Evolutionary conservation across 2,113 vertebrate genomes (phyloP).

Genomic region (Emydocephalus ijimae): DNA sequence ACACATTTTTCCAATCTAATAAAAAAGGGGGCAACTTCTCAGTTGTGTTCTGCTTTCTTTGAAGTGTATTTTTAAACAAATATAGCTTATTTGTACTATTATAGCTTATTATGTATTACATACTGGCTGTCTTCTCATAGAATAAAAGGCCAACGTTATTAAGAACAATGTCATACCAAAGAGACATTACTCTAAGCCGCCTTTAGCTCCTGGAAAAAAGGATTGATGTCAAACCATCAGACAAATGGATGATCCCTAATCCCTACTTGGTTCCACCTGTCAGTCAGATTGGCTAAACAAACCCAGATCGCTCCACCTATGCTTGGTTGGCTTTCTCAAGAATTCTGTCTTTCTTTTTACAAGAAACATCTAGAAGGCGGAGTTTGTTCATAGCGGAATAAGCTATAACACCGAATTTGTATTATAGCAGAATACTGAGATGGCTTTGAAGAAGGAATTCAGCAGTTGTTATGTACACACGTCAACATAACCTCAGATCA

Average conservation of each 20-base stretch:
- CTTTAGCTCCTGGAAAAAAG: background rate
- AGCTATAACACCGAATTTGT: background rate
- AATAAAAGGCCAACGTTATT: background rate
- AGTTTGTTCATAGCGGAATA: background rate
- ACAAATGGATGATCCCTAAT: background rate
- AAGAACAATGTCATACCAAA: background rate
- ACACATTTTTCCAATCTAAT: background rate
- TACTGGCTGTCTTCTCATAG: background rate
- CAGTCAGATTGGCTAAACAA: background rate
- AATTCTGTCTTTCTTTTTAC: background rate
- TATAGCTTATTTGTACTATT: background rate
- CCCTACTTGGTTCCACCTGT: background rate
- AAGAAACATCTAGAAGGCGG: background rate
- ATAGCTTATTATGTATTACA: background rate
- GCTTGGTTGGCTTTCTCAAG: background rate
- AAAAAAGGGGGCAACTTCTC: background rate
- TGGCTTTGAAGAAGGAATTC: background rate
- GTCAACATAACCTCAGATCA: background rate
- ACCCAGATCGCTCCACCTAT: background rate
- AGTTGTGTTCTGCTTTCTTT: background rate
- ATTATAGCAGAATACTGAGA: background rate
- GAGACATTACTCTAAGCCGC: background rate
- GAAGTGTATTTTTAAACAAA: background rate
- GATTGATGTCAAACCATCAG: background rate
- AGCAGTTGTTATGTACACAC: background rate